Conservation (phyloP, 2,797 vertebrate genomes). For the Odontamblyopus lacepedii region DNA sequence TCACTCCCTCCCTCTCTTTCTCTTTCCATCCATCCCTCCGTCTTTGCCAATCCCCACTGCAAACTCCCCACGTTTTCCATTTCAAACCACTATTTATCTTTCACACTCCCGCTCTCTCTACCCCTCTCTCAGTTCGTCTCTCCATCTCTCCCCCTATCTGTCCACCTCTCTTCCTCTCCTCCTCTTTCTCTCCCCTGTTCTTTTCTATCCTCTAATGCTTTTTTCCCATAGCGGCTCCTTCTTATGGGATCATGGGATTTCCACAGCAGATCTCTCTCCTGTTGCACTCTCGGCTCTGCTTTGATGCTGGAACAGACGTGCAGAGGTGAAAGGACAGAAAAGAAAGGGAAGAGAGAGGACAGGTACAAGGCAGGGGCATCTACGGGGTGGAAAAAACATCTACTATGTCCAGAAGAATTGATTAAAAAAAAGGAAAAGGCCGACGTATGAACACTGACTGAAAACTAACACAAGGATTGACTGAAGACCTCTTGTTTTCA, state of each 20-base stretch:
- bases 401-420: too few relatives aligned
- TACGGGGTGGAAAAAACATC: background rate
- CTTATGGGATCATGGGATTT: slow-evolving; percentile 21
- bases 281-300: slow-evolving; percentile 20
- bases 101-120: too few relatives aligned
- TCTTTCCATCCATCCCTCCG: too few relatives aligned
- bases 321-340: slow-evolving; percentile 21
- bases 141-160: too few relatives aligned
- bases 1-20: background rate
- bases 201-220: slow-evolving; percentile 13
- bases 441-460: too few relatives aligned
- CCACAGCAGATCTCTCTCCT: slow-evolving; percentile 8
- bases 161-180: background rate
- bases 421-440: too few relatives aligned
- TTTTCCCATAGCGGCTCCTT: slow-evolving; percentile 14
- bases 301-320: slow-evolving; percentile 29
- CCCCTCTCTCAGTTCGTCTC: too few relatives aligned
- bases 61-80: too few relatives aligned
- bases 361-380: background rate
- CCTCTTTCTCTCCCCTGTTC: background rate
- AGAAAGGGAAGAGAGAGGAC: background rate
- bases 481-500: too few relatives aligned
- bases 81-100: too few relatives aligned
- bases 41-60: too few relatives aligned
- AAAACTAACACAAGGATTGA: too few relatives aligned